Evolutionary conservation across 2,113 vertebrate genomes (phyloP).

Genomic region (Planiliza haematocheilus): DNA sequence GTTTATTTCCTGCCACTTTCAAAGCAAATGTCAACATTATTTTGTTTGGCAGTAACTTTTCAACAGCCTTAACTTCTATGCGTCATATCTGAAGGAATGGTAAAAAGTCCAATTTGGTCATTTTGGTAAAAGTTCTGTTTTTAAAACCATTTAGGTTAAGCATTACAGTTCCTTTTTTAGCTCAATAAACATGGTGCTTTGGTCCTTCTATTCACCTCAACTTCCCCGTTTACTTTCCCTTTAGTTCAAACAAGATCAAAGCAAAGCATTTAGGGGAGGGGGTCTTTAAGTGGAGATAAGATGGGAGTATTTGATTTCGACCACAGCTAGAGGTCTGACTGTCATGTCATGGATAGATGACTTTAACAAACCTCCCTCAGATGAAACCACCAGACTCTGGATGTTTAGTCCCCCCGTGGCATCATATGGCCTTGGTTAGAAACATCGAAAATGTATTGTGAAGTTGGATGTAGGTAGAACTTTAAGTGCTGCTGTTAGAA

Average conservation of each 20-base stretch:
- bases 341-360: conserved; percentile 68
- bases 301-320: conserved; percentile 73
- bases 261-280: conserved; percentile 22
- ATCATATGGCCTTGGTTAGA: conserved; percentile 73
- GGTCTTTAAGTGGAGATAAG: conserved; percentile 67
- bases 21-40: no score
- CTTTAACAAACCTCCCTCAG: conserved; percentile 66
- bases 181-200: neutral
- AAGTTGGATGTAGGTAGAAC: neutral
- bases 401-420: conserved; percentile 22
- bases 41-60: no score
- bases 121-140: no score
- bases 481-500: conserved; percentile 9
- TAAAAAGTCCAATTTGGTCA: no score
- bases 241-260: conserved; percentile 67
- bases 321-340: conserved; percentile 63
- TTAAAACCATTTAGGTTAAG: neutral
- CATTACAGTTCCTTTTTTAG: neutral
- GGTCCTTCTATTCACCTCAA: conserved; percentile 23
- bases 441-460: conserved; percentile 9
- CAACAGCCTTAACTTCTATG: no score
- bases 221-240: conserved; percentile 34
- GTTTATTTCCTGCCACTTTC: no score
- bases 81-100: no score
- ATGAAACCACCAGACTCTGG: conserved; percentile 46